Evolutionary conservation across 2,888 invertebrate species (phyloP), one percentile per base, ranked within the genome.

Genomic region (Cheilosia vernalis): DNA sequence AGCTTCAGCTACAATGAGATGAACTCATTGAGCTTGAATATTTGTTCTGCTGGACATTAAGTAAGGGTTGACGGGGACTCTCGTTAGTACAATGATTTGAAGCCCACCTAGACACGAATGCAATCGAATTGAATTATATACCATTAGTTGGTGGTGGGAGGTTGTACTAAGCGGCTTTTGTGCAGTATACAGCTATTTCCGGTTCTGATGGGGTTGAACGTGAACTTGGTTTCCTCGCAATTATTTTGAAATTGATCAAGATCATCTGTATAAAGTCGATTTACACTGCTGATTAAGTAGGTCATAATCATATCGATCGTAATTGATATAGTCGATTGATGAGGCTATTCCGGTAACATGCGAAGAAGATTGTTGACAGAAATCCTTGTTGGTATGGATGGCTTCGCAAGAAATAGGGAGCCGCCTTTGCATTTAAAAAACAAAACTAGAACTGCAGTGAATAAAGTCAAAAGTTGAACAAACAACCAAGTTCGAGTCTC

Each of bases 1-100:
- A n/a, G n/a, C n/a, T n/a, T 58, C 24, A 44, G 60, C n/a, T 51
- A 53, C 58, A 66, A 60, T 66, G n/a, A 61, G 61, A 73, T 70
- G 56, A 61, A 74, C 81, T 74, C 81, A 74, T 63, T 69, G 69
- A 69, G 76, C 53, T 66, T 53, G 63, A 30, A 21, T 44, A 19
- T 37, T 13, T 47, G n/a, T 37, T 49, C 30, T 56, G 64, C 37
- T 21, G 19, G 53, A 21, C 10, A 13, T 2, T 21, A 7, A 19
- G 1, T 42, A 76, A 61, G 64, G 81, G 76, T 53, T 64, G 61
- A 67, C 19, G 69, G 55, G 67, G 21, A 13, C 19, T 47, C 37
- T 69, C 37, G 6, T 61, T 42, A 27, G 13, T 53, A 13, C 7
- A 13, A 24, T 49, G 53, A n/a, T 6, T 17, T 24, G 30, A 55